phyloP scores from a whole-genome alignment of 2,113 vertebrate genomes.

The Oreochromis aureus region DNA sequence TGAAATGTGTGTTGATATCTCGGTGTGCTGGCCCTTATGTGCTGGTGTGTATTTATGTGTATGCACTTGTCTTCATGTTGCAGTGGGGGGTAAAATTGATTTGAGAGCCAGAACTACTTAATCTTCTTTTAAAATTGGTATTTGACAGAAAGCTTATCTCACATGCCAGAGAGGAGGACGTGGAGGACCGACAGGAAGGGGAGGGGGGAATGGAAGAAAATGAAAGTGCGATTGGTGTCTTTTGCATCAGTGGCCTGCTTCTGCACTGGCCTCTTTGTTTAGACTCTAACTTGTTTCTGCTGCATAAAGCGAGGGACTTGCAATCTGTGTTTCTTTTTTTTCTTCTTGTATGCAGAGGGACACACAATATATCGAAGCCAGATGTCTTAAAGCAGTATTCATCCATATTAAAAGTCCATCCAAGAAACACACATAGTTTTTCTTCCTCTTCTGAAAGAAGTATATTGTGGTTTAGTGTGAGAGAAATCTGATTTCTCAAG shows the following conservation, averaged over 20 bases:
- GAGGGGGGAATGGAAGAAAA: neutral
- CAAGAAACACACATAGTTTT: neutral
- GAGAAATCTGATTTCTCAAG: neutral
- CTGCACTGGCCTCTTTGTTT: conserved; percentile 25
- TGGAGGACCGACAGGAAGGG: neutral
- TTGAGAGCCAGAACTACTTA: conserved; percentile 50
- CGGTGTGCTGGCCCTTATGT: neutral
- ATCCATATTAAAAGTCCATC: neutral
- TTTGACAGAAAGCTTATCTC: conserved; percentile 62
- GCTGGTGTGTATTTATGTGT: neutral
- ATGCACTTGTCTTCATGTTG: conserved; percentile 28
- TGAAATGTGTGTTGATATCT: neutral
- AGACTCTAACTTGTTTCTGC: conserved; percentile 7
- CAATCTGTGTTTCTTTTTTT: neutral
- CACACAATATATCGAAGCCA: neutral
- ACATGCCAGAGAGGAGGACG: conserved; percentile 10
- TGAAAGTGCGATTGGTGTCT: conserved; percentile 22
- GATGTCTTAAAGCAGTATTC: neutral
- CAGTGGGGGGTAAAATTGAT: conserved; percentile 49
- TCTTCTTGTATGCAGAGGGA: neutral
- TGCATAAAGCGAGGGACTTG: neutral
- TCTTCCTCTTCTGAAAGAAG: neutral
- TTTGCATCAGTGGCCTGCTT: conserved; percentile 23
- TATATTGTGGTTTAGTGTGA: neutral
- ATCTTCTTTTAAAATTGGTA: conserved; percentile 60